Evolutionary conservation across 2,888 invertebrate species (phyloP).

Genomic region (Galerucella pusilla): DNA sequence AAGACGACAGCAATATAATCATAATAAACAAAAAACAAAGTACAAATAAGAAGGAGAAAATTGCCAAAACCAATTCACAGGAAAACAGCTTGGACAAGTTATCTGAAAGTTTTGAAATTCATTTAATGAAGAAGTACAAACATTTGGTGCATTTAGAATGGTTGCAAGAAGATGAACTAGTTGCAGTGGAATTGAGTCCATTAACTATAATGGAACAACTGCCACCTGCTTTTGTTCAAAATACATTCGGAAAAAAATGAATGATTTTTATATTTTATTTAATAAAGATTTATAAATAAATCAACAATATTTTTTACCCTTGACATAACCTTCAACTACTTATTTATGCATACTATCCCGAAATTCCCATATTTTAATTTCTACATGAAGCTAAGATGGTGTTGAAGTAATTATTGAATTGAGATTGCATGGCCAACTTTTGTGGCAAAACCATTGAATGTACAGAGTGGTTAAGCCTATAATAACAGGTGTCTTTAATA

Average conservation of each 20-base stretch:
- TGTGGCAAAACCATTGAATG: too few relatives aligned
- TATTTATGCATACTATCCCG: too few relatives aligned
- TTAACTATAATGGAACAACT: conserved; percentile 76
- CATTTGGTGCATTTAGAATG: conserved; percentile 80
- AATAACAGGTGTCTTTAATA: too few relatives aligned
- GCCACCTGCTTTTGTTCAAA: conserved; percentile 76
- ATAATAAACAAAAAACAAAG: conserved; percentile 69
- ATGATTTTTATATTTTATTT: conserved; percentile 12
- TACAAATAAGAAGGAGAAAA: conserved; percentile 14
- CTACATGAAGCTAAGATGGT: too few relatives aligned
- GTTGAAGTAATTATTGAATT: too few relatives aligned
- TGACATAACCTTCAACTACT: neutral
- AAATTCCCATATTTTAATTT: too few relatives aligned
- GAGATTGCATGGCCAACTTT: too few relatives aligned
- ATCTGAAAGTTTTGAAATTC: conserved; percentile 18
- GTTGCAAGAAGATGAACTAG: conserved; percentile 76
- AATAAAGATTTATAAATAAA: neutral
- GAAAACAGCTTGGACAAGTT: conserved; percentile 16
- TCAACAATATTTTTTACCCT: neutral
- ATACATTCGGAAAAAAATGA: conserved; percentile 71
- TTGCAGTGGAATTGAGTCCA: conserved; percentile 81
- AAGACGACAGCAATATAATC: conserved; percentile 79
- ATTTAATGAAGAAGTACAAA: conserved; percentile 66
- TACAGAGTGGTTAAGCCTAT: too few relatives aligned
- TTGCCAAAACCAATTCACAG: conserved; percentile 1